phyloP scores from a whole-genome alignment of 2,797 vertebrate species.

The Psittacula derbiana region DNA sequence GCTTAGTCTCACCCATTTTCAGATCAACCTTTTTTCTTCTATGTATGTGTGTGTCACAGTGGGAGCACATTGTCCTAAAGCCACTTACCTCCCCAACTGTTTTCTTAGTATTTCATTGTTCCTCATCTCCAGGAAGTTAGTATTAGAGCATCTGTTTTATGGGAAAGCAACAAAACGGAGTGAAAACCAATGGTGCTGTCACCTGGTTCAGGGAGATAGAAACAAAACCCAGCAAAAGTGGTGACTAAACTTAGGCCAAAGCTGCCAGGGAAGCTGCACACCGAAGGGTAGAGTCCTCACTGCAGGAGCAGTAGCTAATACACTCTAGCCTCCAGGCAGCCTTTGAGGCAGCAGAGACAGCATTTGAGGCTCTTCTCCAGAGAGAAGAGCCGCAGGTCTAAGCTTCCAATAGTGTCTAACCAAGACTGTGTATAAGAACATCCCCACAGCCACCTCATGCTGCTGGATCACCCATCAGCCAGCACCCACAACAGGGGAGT shows the following conservation, averaged over 20 bases:
- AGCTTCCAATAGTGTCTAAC: background rate
- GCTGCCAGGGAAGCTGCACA: accelerated
- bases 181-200: background rate
- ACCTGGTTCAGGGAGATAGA: background rate
- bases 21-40: background rate
- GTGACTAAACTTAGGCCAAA: background rate
- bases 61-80: background rate
- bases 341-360: background rate
- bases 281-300: accelerated
- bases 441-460: background rate
- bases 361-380: background rate
- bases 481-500: background rate
- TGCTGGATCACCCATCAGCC: background rate
- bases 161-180: background rate
- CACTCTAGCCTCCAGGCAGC: background rate
- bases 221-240: background rate
- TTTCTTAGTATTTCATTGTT: background rate
- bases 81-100: background rate
- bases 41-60: background rate
- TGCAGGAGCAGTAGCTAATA: background rate
- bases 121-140: background rate
- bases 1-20: background rate
- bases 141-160: background rate
- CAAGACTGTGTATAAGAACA: background rate
- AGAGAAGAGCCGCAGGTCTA: background rate